Evolutionary conservation across 2,797 vertebrate genomes (phyloP).

Genomic region (Epinephelus malabaricus): DNA sequence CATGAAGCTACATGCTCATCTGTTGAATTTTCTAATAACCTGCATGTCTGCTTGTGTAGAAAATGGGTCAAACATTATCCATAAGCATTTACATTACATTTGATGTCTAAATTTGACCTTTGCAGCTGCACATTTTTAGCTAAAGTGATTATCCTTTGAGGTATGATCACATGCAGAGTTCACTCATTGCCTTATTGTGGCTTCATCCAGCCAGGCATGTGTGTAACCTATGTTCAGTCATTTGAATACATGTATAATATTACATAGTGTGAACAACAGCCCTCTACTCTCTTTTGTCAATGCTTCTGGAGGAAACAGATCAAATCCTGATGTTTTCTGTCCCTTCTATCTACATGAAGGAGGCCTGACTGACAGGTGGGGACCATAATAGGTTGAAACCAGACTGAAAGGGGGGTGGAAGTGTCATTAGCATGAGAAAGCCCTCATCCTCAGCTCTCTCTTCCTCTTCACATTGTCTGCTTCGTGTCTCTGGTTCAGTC

Average conservation of each 20-base stretch:
- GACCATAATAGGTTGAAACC: constrained; percentile 56
- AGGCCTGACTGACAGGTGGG: constrained; percentile 61
- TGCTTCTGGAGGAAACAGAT: constrained; percentile 12
- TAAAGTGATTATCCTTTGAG: background rate
- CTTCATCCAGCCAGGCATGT: background rate
- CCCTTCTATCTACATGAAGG: constrained; percentile 23
- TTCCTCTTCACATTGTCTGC: constrained; percentile 66
- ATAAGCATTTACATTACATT: background rate
- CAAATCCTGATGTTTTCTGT: constrained; percentile 44
- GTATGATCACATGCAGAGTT: background rate
- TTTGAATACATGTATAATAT: constrained; percentile 17
- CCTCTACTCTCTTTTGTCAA: background rate
- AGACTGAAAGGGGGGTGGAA: constrained; percentile 61
- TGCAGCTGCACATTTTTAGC: constrained; percentile 5
- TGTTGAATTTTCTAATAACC: background rate
- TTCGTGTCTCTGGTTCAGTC: constrained; percentile 47
- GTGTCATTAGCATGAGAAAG: constrained; percentile 83
- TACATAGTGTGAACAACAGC: constrained; percentile 15
- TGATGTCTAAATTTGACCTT: background rate
- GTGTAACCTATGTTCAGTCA: background rate
- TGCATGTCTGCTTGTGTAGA: background rate
- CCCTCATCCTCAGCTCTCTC: constrained; percentile 54
- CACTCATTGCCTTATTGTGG: constrained; percentile 1
- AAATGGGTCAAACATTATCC: background rate
- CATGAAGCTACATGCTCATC: background rate